Percentiles rank a stretch among this genome's conserved stretches.
Evolutionary conservation across 1,140 invertebrate species (phyloP).

Genomic region (Dinoponera quadriceps): DNA sequence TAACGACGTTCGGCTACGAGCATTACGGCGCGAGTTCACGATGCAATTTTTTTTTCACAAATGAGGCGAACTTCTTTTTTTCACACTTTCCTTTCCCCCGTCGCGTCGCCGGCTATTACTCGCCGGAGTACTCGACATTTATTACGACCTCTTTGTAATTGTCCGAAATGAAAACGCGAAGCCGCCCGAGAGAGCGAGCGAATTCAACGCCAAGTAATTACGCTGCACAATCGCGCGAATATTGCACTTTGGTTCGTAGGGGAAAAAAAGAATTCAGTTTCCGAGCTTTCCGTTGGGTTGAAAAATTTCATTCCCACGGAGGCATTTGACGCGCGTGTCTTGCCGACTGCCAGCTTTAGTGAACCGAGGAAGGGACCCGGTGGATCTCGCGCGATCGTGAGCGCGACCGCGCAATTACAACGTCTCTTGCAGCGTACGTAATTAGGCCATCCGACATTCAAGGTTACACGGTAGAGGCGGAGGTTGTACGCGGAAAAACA

Average conservation of each 20-base stretch:
- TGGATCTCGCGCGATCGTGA: neutral
- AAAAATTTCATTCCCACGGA: slow-evolving; percentile 41
- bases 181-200: slow-evolving; percentile 28
- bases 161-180: slow-evolving; percentile 36
- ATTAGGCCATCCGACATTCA: neutral
- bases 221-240: slow-evolving; percentile 53
- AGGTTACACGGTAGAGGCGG: neutral
- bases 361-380: neutral
- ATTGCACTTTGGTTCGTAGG: slow-evolving; percentile 29
- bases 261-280: slow-evolving; percentile 15
- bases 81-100: neutral
- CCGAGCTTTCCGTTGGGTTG: slow-evolving; percentile 7
- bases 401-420: neutral
- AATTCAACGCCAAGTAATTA: slow-evolving; percentile 56
- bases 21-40: neutral
- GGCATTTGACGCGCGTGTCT: neutral
- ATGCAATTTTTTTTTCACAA: slow-evolving; percentile 19
- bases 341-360: neutral
- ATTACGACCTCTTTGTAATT: slow-evolving; percentile 48
- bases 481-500: no score
- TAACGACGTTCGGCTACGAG: neutral
- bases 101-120: slow-evolving; percentile 25
- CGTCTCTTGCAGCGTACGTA: neutral
- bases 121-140: slow-evolving; percentile 21
- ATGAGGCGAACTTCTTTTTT: slow-evolving; percentile 24